Evolutionary conservation across 2,113 vertebrate species (phyloP).

Genomic region (Poicephalus gulielmi): DNA sequence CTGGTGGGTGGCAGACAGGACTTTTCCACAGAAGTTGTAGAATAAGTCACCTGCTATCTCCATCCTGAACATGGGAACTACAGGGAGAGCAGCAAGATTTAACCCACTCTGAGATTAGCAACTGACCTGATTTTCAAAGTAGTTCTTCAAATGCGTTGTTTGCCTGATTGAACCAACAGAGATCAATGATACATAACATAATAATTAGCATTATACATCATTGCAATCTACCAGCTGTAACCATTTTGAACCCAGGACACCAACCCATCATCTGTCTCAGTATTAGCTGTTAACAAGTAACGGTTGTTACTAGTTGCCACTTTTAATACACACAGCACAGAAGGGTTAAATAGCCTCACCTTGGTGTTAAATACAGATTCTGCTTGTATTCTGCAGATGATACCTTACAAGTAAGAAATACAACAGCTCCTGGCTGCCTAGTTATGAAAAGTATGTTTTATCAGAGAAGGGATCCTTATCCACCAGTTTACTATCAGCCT

Average conservation of each 20-base stretch:
- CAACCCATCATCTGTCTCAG: not conserved
- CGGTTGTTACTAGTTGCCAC: not conserved
- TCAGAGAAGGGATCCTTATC: not conserved
- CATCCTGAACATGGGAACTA: not conserved
- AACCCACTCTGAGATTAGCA: not conserved
- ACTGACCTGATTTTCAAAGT: not conserved
- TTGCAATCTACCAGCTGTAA: not conserved
- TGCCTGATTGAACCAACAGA: not conserved
- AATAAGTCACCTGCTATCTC: not conserved
- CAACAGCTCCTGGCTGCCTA: not conserved
- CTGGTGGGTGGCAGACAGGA: not conserved
- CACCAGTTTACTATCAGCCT: not conserved
- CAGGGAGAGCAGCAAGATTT: not conserved
- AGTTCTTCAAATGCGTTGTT: not conserved
- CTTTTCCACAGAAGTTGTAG: not conserved
- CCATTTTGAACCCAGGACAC: not conserved
- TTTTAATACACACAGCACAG: not conserved
- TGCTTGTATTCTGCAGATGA: rapidly evolving
- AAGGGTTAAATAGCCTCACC: not conserved
- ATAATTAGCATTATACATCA: not conserved
- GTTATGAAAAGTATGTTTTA: not conserved
- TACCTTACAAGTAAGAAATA: not conserved
- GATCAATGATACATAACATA: not conserved
- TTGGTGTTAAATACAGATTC: not conserved
- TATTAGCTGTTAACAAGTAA: not conserved